Conservation (phyloP, 2,113 vertebrate species). For the Alethe castanea region DNA sequence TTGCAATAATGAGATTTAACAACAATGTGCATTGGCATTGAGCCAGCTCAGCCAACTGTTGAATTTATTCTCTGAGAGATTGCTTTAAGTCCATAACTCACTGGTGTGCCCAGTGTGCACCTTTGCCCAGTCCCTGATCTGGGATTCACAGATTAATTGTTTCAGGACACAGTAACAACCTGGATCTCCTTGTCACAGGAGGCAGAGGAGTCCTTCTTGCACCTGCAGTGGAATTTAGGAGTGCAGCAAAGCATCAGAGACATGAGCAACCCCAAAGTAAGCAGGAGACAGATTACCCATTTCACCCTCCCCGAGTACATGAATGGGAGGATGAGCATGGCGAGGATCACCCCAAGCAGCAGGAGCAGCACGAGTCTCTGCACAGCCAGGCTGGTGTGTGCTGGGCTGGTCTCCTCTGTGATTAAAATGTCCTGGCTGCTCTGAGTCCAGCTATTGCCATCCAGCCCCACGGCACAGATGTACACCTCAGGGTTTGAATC, state of each 20-base stretch:
- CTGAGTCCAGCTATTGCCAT: not conserved
- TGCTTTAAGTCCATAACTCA: not conserved
- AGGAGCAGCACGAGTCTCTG: constrained; percentile 67
- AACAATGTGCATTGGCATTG: not conserved
- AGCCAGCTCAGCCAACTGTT: not conserved
- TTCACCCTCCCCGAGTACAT: constrained; percentile 52
- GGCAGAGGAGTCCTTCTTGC: not conserved
- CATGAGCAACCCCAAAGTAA: constrained; percentile 63
- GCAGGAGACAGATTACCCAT: constrained; percentile 63
- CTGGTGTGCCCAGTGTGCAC: accelerated
- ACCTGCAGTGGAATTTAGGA: not conserved
- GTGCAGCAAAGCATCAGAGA: constrained; percentile 65
- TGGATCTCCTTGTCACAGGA: constrained; percentile 31
- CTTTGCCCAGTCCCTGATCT: not conserved
- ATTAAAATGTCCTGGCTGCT: not conserved
- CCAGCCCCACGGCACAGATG: not conserved
- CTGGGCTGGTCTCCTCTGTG: not conserved
- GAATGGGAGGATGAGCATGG: constrained; percentile 71
- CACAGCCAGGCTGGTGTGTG: constrained; percentile 10
- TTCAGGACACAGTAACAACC: constrained; percentile 53
- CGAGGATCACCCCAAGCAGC: constrained; percentile 61
- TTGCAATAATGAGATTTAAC: not conserved
- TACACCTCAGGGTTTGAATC: not conserved
- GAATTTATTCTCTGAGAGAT: not conserved
- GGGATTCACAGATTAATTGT: accelerated